phyloP scores from a whole-genome alignment of 2,797 vertebrate species.

The Spinus olivaceus region DNA sequence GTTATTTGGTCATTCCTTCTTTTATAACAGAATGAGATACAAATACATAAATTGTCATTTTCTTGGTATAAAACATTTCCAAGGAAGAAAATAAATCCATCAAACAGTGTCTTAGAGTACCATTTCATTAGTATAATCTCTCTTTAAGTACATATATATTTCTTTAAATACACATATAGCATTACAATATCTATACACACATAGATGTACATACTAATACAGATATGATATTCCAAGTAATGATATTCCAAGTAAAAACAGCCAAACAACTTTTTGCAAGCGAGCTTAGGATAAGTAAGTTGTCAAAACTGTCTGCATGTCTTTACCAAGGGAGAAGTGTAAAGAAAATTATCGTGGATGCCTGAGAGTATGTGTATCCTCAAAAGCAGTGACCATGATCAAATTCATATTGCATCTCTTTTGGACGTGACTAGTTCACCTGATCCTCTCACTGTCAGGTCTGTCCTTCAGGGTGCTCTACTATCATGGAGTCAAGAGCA shows the following conservation, averaged over 20 bases:
- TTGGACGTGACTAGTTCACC: neutral
- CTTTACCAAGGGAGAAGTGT: neutral
- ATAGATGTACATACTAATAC: neutral
- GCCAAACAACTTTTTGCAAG: neutral
- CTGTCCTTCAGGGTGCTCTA: neutral
- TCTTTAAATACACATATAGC: neutral
- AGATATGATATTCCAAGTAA: neutral
- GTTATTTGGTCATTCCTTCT: neutral
- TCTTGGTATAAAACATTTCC: neutral
- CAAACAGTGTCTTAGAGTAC: neutral
- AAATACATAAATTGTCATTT: neutral
- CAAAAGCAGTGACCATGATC: neutral
- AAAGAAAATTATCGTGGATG: neutral
- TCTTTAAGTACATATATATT: neutral
- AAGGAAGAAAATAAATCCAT: neutral
- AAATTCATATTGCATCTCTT: neutral
- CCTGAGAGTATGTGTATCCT: neutral
- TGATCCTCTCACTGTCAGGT: neutral
- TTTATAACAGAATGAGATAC: neutral
- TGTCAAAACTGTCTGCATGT: neutral
- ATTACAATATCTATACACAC: neutral
- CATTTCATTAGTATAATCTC: neutral
- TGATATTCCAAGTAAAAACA: neutral
- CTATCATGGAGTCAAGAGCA: neutral
- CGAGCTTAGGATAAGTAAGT: neutral